Evolutionary conservation across 2,888 invertebrate species (phyloP), one percentile per base, ranked within the genome.

Genomic region (Protophormia terraenovae): DNA sequence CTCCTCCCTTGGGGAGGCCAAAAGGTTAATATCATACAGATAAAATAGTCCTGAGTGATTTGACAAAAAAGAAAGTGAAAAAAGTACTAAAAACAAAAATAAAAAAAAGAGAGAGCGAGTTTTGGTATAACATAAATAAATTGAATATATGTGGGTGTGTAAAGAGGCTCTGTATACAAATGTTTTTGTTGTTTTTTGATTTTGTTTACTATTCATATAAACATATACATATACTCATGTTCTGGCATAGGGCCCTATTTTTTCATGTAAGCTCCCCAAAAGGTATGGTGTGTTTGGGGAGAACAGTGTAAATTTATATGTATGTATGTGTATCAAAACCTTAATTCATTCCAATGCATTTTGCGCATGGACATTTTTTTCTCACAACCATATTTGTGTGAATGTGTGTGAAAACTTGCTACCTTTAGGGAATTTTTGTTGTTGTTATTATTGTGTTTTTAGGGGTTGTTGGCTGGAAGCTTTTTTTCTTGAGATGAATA

Each of bases 1-100:
- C 86, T 77, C 81, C 88, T 86, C 88, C n/a, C 77, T 81, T 47
- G 58, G 87, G 87, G 88, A 88, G 87, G 86, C 87, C 87, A 86
- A 87, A 67, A 88, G 88, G 87, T 87, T 88, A 86, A 82, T 69
- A 38, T 80, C 32, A 14, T 41, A 76, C 58, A 75, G 53, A 66
- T 53, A 75, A 83, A 86, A 72, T 64, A 80, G 58, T 87, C 87
- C 84, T 87, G 84, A 86, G 86, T 87, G 88, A 86, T 78, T 86
- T 64, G 76, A 64, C 45, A 82, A 32, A 35, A 72, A 53, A 66
- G 10, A 24, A 67, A 67, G 12, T 41, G 6, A 73, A 64, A 22
- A 66, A 50, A 32, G n/a, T n/a, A 66, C 6, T 19, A 19, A 12
- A n/a, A 27, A 16, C 45, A 19, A 10, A 12, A 62, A n/a, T 22